Percentiles rank a stretch among this genome's conserved stretches.
Evolutionary conservation across 2,113 vertebrate species (phyloP).

Genomic region (Carassius auratus): DNA sequence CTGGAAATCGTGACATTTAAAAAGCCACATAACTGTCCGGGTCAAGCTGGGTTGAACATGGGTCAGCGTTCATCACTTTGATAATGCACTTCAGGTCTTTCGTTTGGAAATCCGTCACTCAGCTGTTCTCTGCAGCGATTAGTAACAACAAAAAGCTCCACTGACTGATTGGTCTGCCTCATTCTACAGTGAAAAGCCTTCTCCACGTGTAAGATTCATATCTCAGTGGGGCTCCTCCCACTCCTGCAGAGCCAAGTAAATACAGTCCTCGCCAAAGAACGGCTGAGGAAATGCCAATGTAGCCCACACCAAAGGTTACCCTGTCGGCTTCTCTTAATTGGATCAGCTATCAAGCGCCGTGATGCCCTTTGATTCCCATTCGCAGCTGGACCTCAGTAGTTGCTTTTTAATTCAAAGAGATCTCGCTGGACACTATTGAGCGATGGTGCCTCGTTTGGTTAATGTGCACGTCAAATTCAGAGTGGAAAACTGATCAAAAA

Average conservation of each 20-base stretch:
- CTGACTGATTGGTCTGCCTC: constrained; percentile 9
- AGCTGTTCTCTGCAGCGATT: constrained; percentile 38
- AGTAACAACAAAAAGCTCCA: constrained; percentile 32
- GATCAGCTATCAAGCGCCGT: constrained; percentile 56
- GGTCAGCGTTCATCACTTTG: background rate
- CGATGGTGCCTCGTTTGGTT: constrained; percentile 23
- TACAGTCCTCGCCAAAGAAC: constrained; percentile 48
- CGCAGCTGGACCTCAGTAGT: constrained; percentile 60
- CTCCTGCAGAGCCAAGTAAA: constrained; percentile 61
- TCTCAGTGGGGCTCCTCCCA: constrained; percentile 48
- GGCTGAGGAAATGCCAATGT: constrained; percentile 68
- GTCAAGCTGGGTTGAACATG: background rate
- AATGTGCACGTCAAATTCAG: background rate
- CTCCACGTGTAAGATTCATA: constrained; percentile 44
- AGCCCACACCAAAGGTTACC: constrained; percentile 73
- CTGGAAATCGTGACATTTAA: constrained; percentile 26
- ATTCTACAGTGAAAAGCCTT: constrained; percentile 33
- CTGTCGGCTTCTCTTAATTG: constrained; percentile 71
- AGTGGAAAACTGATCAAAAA: background rate
- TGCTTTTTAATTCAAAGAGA: constrained; percentile 62
- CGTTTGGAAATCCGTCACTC: background rate
- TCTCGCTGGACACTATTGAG: constrained; percentile 44
- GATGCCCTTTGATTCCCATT: constrained; percentile 66
- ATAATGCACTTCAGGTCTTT: constrained; percentile 27
- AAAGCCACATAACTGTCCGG: background rate